Percentiles rank a stretch among this genome's conserved stretches.
Conservation (phyloP, 1,140 invertebrate species). For the Stegodyphus mimosarum region DNA sequence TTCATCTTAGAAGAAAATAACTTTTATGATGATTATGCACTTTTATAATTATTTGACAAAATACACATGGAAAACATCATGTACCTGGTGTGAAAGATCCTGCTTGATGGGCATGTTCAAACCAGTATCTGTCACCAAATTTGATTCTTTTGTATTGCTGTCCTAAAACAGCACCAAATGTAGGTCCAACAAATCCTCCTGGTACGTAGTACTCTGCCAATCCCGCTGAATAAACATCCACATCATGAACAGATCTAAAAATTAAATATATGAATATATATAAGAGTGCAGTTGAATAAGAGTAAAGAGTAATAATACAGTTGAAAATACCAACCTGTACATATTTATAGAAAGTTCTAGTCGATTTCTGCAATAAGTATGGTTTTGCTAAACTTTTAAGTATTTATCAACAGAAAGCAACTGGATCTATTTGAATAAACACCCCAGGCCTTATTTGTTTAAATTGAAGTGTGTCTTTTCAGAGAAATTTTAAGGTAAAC, state of each 20-base stretch:
- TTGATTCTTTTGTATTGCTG: conserved; percentile 91
- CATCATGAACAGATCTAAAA: conserved; percentile 70
- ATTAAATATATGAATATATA: not conserved
- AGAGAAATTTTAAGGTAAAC: no score
- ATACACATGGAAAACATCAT: not conserved
- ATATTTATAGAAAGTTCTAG: no score
- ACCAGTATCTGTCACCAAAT: conserved; percentile 83
- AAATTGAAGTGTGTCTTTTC: no score
- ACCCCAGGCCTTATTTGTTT: no score
- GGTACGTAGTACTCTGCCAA: conserved; percentile 87
- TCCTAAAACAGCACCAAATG: conserved; percentile 89
- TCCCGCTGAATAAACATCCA: conserved; percentile 97
- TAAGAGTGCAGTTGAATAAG: no score
- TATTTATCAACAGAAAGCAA: no score
- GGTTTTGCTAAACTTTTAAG: no score
- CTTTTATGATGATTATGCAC: not conserved
- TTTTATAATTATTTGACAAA: not conserved
- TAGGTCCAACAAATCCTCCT: conserved; percentile 89
- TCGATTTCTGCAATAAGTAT: no score
- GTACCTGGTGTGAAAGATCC: conserved; percentile 63
- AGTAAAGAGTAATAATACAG: no score
- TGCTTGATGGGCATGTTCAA: conserved; percentile 63
- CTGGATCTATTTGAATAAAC: no score
- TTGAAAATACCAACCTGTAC: no score
- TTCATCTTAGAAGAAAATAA: not conserved